phyloP scores from a whole-genome alignment of 2,113 vertebrate genomes.

The Lagopus muta region DNA sequence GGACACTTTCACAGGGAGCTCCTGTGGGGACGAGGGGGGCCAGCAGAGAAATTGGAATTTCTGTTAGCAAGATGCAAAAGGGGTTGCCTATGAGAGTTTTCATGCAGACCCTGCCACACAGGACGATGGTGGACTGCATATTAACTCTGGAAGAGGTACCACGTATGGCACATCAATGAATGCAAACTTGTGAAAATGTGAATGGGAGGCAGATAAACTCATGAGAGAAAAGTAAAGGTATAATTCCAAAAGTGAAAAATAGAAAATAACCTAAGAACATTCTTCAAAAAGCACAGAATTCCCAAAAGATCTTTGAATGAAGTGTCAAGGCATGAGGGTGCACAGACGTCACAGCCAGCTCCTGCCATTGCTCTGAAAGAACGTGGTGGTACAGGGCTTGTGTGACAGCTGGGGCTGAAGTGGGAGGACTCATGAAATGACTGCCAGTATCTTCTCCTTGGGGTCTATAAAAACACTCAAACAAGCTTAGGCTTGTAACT shows the following conservation, averaged over 20 bases:
- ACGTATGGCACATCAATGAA: neutral
- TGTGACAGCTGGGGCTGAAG: neutral
- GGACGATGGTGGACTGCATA: neutral
- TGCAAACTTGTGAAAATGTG: neutral
- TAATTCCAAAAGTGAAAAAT: neutral
- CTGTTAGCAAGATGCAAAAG: neutral
- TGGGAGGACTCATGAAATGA: neutral
- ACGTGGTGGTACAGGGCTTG: too few relatives aligned
- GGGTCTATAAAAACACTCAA: neutral
- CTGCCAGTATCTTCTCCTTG: neutral
- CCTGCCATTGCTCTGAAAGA: neutral
- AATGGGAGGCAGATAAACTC: neutral
- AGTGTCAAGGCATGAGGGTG: neutral
- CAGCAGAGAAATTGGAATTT: neutral
- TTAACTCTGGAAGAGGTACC: neutral
- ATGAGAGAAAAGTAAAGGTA: neutral
- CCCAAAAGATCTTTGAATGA: neutral
- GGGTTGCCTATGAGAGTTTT: neutral
- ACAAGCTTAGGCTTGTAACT: neutral
- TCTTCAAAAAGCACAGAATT: neutral
- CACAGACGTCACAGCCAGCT: neutral
- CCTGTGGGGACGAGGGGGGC: neutral
- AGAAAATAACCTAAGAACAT: fast-evolving
- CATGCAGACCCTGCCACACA: neutral
- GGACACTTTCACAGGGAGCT: neutral